Evolutionary conservation across 1,140 invertebrate genomes (phyloP), one percentile per base, ranked within the genome.

Genomic region (Apocrypta bakeri): DNA sequence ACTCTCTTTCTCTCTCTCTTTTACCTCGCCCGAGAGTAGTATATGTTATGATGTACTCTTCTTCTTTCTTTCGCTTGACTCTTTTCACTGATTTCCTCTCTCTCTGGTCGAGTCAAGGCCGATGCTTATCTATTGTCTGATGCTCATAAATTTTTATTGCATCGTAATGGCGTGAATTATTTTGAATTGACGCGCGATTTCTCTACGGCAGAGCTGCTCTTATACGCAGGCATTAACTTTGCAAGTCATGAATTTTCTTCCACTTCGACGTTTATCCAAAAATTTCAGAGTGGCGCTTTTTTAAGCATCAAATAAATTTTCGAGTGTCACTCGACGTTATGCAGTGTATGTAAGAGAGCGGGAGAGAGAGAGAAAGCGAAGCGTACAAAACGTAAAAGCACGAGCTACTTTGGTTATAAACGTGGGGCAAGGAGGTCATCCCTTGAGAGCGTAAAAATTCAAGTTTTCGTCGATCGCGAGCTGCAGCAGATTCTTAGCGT

Each of bases 341-440:
- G 7, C 4, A 11, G 63, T 25, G 63, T 17, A 48, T 48, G n/a
- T 17, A 21, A 3, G 7, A n/a, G 48, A 56, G 48, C 21, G 12
- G 1, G 9, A 9, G 40, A 11, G 56, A 31, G 56, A n/a, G 33
- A 4, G 33, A 4, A 9, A 64, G 48, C 61, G 24, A 14, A 66
- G n/a, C 24, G 61, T 25, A 29, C 29, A n/a, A 81, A 63, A 74
- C 64, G 73, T 81, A 73, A 84, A 72, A 77, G 31, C 66, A 14
- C 29, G 75, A 9, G 24, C 61, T 68, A 63, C 33, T 80, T 81
- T 64, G 6, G 42, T 27, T 29, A 61, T 66, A 66, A 56, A 42
- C 9, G n/a, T 63, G 17, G 31, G 42, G 21, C 79, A 81, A 84
- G 56, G 56, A 79, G 83, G 83, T 84, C 83, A 84, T 76, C 63